phyloP scores from a whole-genome alignment of 2,113 vertebrate genomes.

The Noctilio leporinus region DNA sequence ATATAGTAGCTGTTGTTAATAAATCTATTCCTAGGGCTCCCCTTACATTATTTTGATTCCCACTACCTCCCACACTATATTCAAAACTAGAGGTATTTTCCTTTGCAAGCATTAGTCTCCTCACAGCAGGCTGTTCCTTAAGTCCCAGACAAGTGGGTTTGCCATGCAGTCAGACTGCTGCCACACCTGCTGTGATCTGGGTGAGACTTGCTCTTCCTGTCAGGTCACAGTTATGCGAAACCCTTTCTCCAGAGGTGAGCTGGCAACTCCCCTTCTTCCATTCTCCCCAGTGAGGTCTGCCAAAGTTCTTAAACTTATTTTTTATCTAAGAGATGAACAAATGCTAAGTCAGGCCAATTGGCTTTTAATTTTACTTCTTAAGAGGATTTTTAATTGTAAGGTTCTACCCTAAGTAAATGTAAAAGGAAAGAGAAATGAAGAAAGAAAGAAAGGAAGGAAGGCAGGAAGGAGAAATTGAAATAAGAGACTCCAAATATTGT shows the following conservation, averaged over 20 bases:
- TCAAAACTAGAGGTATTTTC: background rate
- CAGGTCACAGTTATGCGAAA: constrained; percentile 39
- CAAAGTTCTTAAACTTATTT: constrained; percentile 48
- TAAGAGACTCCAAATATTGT: background rate
- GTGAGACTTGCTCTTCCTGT: background rate
- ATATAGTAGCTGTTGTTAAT: background rate
- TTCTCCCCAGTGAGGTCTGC: constrained; percentile 22
- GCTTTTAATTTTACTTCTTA: constrained; percentile 1
- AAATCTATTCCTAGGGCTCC: background rate
- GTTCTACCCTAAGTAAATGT: background rate
- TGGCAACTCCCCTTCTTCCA: background rate
- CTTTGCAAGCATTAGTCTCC: background rate
- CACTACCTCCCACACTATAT: background rate
- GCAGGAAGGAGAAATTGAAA: background rate
- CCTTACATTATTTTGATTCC: background rate
- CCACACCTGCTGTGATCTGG: constrained; percentile 24
- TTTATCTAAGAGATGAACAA: background rate
- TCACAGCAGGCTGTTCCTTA: background rate
- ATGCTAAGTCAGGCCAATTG: background rate
- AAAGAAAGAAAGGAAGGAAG: background rate
- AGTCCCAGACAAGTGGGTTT: background rate
- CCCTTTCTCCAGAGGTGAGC: constrained; percentile 26
- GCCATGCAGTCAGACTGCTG: constrained; percentile 2
- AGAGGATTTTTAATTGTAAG: background rate
- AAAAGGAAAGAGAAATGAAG: background rate